Evolutionary conservation across 2,797 vertebrate genomes (phyloP).

Genomic region (Rousettus madagascariensis): DNA sequence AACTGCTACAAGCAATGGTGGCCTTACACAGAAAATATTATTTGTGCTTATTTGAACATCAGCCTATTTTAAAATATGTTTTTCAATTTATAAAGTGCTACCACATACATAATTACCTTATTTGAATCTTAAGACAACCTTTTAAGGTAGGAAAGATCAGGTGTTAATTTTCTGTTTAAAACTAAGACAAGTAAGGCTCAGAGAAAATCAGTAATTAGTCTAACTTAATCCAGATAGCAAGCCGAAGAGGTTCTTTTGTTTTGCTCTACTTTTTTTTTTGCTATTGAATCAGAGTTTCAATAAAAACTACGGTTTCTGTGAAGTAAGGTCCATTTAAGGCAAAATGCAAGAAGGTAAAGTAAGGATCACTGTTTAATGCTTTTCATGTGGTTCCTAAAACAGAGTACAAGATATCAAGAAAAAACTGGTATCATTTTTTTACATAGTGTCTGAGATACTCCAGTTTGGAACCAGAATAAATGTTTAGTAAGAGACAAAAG

Average conservation of each 20-base stretch:
- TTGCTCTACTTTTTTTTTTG: not conserved
- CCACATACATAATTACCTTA: not conserved
- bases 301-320: not conserved
- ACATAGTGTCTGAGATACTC: not conserved
- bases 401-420: not conserved
- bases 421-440: not conserved
- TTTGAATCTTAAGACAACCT: not conserved
- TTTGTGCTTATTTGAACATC: not conserved
- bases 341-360: not conserved
- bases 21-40: not conserved
- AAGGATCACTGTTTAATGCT: not conserved
- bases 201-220: not conserved
- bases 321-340: not conserved
- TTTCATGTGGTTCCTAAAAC: not conserved
- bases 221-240: not conserved
- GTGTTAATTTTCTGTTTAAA: constrained; percentile 27
- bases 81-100: constrained; percentile 15
- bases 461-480: not conserved
- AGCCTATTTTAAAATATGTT: not conserved
- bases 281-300: not conserved
- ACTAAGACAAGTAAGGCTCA: not conserved
- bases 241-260: not conserved
- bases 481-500: not conserved
- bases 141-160: not conserved
- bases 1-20: not conserved